Base-by-base conservation (phyloP, 2,113 vertebrate genomes). In the Vicugna pacos region DNA sequence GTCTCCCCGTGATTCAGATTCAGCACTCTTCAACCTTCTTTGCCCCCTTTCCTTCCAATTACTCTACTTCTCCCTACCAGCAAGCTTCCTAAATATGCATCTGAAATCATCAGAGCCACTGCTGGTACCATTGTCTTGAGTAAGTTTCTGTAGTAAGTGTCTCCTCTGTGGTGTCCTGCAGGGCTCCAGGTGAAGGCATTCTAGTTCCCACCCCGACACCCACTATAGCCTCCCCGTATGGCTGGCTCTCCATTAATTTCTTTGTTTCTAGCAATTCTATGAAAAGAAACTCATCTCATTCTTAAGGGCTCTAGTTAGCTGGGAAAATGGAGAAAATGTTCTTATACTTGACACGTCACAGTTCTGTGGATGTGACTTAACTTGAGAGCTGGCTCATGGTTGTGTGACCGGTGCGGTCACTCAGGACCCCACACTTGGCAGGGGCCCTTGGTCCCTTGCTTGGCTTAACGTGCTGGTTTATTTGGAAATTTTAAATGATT, bases 401-500 rank as follows among this genome's bases (percentile, higher is more conserved):
- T 0, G 1, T 28, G 17, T 4, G 22, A n/a, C 19, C 58, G 9
- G 8, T 8, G 26, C 2, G 54, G 22, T 26, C 8, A 5, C 28
- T 28, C 1, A 60, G 80, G 28, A 56, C 17, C 19, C 52, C 2
- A 5, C 2, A 8, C 24, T 42, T 76, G 35, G 67, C 35, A 75
- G 26, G 24, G 6, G n/a, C 52, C 3, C 9, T 5, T 8, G 2
- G 38, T 42, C 38, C 38, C 38, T 42, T 42, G 38, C 38, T 42
- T 82, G 42, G n/a, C 10, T n/a, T 64, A 30, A 70, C 11, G 54
- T 42, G 7, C 20, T 12, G 2, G 2, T 24, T 20, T 56, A 38
- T 79, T 92, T 83, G 56, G 52, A 87, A 97, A 58, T 70, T 79
- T 35, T 70, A n/a, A 73, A n/a, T 11, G 8, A 19, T 14, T 26